phyloP scores from a whole-genome alignment of 2,888 invertebrate species.

The Paralinhomoeus sp. region DNA sequence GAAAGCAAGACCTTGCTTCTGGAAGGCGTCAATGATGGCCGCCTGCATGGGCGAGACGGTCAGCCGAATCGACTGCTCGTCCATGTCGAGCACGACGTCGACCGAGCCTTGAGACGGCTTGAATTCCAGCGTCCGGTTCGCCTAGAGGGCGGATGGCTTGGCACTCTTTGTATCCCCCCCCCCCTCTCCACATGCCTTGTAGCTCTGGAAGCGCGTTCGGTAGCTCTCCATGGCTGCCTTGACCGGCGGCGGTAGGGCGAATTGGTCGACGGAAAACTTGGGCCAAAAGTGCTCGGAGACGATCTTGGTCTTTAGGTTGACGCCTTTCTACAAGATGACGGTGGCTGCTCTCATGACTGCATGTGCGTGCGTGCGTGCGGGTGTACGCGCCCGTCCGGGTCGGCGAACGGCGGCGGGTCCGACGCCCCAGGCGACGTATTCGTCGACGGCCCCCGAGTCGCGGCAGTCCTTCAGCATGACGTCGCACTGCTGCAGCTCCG shows the following conservation, averaged over 20 bases:
- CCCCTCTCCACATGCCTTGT: no score
- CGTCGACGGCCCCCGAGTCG: constrained; percentile 77
- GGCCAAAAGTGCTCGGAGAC: constrained; percentile 99
- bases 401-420: no score
- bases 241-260: constrained; percentile 8
- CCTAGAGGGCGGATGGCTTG: no score
- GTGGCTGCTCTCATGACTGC: no score
- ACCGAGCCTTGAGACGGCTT: constrained; percentile 9
- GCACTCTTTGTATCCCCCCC: no score
- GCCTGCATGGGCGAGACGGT: constrained; percentile 3
- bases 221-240: constrained; percentile 9
- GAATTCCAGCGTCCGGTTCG: constrained; percentile 12
- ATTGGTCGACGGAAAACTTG: constrained; percentile 3
- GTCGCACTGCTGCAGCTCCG: constrained; percentile 86
- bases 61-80: not conserved
- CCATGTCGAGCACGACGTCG: constrained; percentile 1
- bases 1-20: constrained; percentile 2
- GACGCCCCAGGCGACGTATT: constrained; percentile 16
- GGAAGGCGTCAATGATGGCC: constrained; percentile 1
- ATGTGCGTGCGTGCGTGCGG: no score
- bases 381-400: no score
- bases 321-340: no score
- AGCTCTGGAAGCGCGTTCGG: constrained; percentile 6
- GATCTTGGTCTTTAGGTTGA: constrained; percentile 25
- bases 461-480: constrained; percentile 93